Evolutionary conservation across 2,113 vertebrate genomes (phyloP), one percentile per base, ranked within the genome.

Genomic region (Fregetta grallaria): DNA sequence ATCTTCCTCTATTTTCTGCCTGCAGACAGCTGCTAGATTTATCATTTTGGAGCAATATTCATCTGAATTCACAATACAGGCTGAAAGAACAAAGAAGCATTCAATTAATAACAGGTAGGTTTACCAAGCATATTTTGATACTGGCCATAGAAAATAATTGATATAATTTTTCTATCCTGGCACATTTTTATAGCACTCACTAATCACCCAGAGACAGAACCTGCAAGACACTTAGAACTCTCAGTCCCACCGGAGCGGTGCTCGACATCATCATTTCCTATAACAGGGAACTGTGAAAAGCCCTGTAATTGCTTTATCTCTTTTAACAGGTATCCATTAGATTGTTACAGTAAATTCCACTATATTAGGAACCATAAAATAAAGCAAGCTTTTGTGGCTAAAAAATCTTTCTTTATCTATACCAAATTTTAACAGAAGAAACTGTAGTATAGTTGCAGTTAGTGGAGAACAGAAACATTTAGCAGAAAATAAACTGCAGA

Each of bases 11-110:
- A 98, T 97, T 94, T 98, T 98, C 93, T 98, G 98, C n/a, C 74
- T 98, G 92, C 98, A 98, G 91, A 98, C 97, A 45, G 98, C 91
- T 73, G 96, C 90, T 32, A 98, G 93, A 85, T 96, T 98, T 96
- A 97, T 96, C n/a, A 97, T 98, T 97, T 98, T 98, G 83, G 97
- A 98, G 88, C 98, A 98, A 94, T 97, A 98, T 90, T 98, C 97
- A 92, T 98, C 94, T 25, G 98, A 97, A 96, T 97, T 98, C 86
- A 95, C 90, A 80, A 52, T 30, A 56, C 87, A 72, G 82, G 90
- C 98, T 98, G 91, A 63, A 95, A 45, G 15, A 76, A 79, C 81
- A 84, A 77, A 82, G 36, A n/a, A 71, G 14, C 5, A 67, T 66
- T 95, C 45, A 76, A 66, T 82, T 81, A 93, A 68, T 84, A 80